Evolutionary conservation across 2,113 vertebrate genomes (phyloP), one percentile per base, ranked within the genome.

Genomic region (Montifringilla adamsi): DNA sequence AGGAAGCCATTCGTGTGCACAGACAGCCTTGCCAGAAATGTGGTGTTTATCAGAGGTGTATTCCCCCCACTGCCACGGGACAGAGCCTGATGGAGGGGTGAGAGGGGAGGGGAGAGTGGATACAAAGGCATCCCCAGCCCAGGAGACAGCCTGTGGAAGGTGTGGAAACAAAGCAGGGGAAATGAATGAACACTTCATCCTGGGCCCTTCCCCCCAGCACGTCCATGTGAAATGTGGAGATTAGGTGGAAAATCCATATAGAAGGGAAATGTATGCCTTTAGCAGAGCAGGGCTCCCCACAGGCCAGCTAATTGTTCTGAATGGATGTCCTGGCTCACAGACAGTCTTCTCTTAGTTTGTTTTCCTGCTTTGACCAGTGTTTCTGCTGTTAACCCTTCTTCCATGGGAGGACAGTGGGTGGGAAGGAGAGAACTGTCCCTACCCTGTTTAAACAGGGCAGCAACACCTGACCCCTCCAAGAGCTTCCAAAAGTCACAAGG

Each of bases 211-310:
- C 84, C 86, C 72, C 49, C 47, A 77, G 69, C 93, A 94, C 55
- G 0, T 72, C 87, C 39, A 22, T 97, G 94, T 94, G 83, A 47
- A 95, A 97, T 96, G 82, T 94, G 82, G 95, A 89, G 86, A 80
- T 84, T 70, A 49, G 87, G 95, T 97, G 95, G 93, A 96, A 96
- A 96, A 97, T 92, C 94, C 80, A 91, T 94, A 72, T 0, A 58
- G 87, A 85, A 67, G 93, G 91, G 86, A 90, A 96, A 67, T 74
- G 76, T 43, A 91, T 95, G 90, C 89, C 35, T 96, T 97, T 91
- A 96, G 76, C 94, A 96, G 96, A 96, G 92, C 26, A 1, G 60
- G 70, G 63, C 82, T 84, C 84, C 89, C 75, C 68, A 68, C 84
- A 53, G 92, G 67, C 84, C 72, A 92, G 90, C 75, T 86, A 81